Evolutionary conservation across 1,140 invertebrate species (phyloP).

Genomic region (Drosophila littoralis): DNA sequence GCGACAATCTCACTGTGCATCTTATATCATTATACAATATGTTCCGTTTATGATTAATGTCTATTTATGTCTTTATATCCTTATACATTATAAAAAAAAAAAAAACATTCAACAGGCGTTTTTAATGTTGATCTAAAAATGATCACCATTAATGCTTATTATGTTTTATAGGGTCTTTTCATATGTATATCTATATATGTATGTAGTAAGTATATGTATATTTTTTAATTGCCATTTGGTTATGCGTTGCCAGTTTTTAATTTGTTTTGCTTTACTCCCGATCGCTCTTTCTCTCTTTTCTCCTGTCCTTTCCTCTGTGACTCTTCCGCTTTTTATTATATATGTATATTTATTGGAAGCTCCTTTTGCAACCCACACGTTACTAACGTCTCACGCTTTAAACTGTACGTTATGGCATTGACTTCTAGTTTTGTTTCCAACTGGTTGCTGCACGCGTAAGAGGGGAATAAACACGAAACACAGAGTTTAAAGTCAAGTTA

Average conservation of each 20-base stretch:
- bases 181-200: conserved; percentile 20
- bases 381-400: conserved; percentile 59
- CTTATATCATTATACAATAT: conserved; percentile 15
- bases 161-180: conserved; percentile 7
- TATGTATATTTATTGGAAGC: conserved; percentile 83
- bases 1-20: conserved; percentile 10
- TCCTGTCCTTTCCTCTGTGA: neutral
- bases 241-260: conserved; percentile 5
- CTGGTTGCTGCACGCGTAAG: conserved; percentile 87
- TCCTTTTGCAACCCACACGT: conserved; percentile 77
- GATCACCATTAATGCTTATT: conserved; percentile 37
- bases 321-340: conserved; percentile 2
- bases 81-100: conserved; percentile 32
- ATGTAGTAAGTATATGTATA: conserved; percentile 14
- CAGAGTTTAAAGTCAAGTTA: neutral
- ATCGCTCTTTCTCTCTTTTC: neutral
- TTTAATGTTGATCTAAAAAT: conserved; percentile 23
- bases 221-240: conserved; percentile 34
- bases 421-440: conserved; percentile 88
- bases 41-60: conserved; percentile 21
- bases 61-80: conserved; percentile 21
- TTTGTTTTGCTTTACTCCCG: neutral
- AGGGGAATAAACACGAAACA: neutral
- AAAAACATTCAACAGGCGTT: conserved; percentile 31
- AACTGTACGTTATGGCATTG: conserved; percentile 33